Evolutionary conservation across 2,113 vertebrate species (phyloP).

Genomic region (Anguilla rostrata): DNA sequence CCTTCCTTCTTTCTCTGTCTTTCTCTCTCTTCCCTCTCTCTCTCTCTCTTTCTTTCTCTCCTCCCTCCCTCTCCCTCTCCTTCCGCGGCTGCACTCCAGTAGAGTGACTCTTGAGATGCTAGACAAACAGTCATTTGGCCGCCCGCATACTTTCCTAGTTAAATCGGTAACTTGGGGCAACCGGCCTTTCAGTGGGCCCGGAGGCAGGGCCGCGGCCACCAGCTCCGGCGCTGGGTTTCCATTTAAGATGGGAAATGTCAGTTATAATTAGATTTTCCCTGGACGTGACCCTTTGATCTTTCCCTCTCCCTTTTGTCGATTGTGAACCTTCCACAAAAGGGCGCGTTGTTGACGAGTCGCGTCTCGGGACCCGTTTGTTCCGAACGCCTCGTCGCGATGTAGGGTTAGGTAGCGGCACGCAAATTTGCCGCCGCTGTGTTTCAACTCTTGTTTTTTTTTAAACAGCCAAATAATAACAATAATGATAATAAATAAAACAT

Average conservation of each 20-base stretch:
- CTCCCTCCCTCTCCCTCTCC: constrained; percentile 27
- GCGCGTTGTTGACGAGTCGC: constrained; percentile 18
- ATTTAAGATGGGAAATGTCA: constrained; percentile 70
- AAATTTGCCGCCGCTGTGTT: constrained; percentile 10
- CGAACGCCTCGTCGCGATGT: constrained; percentile 15
- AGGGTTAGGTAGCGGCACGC: constrained; percentile 16
- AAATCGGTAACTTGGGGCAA: constrained; percentile 55
- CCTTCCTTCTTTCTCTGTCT: constrained; percentile 25
- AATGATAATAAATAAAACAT: not conserved
- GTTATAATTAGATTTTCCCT: constrained; percentile 64
- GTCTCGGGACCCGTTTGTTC: constrained; percentile 25
- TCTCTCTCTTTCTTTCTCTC: not conserved
- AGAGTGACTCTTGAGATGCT: constrained; percentile 46
- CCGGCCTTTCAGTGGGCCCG: constrained; percentile 23
- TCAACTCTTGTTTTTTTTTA: no score
- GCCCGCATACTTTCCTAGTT: constrained; percentile 44
- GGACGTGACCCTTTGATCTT: constrained; percentile 41
- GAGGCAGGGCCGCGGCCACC: constrained; percentile 28
- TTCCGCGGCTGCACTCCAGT: constrained; percentile 29
- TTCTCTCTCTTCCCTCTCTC: constrained; percentile 8
- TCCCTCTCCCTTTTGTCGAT: constrained; percentile 22
- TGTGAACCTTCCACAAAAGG: constrained; percentile 32
- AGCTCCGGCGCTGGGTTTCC: constrained; percentile 52
- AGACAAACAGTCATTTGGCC: constrained; percentile 56
- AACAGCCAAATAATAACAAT: not conserved